Base-by-base conservation (phyloP, 2,888 invertebrate genomes). In the Drosophila melanosoma region DNA sequence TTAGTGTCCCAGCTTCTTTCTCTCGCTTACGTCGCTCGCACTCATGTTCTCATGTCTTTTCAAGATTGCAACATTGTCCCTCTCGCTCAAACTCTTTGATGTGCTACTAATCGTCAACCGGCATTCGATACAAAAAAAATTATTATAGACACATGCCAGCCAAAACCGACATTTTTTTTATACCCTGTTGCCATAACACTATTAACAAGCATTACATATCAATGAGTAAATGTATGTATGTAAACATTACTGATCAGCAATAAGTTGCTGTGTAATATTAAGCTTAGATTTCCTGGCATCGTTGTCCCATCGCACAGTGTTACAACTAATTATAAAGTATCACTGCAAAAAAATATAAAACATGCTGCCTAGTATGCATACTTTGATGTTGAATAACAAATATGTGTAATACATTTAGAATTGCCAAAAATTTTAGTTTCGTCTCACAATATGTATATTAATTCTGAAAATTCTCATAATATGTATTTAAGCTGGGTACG, bases 1-100 rank as follows among this genome's bases (percentile, higher is more conserved):
- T 58, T 69, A 66, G 74, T 63, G 20, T 29, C 33, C 51, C 77
- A 76, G 75, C 75, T 45, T 75, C 76, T 60, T 59, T 48, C 32
- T 48, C 54, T 52, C 17, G 15, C 15, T 66, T 58, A n/a, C 33
- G 48, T 49, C 32, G 53, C 53, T 42, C 57, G 40, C 59, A 26
- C 69, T 45, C 20, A 17, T 15, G 45, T 23, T 45, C 15, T 45
- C 45, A 15, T 23, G 23, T 7, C 17, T 36, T 54, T 42, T 40
- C 26, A 11, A 23, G 58, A 36, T 48, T 58, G 54, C 72, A 49
- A 26, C 17, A 53, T 36, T 32, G 52, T 36, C 38, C 49, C 35
- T 62, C 40, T 64, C 23, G 29, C 20, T 36, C 12, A 12, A 6
- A 29, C 26, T 32, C 54, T 51, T 51, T 49, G 17, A 49, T 40